Evolutionary conservation across 2,888 invertebrate species (phyloP).

Genomic region (Cephus nigrinus): DNA sequence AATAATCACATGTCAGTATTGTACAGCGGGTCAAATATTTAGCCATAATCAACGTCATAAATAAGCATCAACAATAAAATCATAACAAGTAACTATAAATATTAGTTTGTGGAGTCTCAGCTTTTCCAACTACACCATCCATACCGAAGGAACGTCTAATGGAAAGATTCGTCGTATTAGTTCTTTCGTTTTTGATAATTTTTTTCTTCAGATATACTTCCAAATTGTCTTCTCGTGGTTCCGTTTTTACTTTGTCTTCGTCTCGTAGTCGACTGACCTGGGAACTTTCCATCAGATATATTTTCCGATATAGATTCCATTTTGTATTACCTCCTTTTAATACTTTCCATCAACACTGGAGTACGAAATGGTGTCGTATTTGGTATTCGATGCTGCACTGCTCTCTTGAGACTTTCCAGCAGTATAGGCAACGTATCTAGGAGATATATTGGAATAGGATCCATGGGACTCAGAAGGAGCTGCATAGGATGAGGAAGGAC

Average conservation of each 20-base stretch:
- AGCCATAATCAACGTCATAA: conserved; percentile 33
- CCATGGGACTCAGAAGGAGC: conserved; percentile 43
- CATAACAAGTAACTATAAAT: not conserved
- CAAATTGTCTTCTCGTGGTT: not conserved
- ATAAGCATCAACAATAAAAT: conserved; percentile 27
- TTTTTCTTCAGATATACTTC: not conserved
- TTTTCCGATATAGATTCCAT: not conserved
- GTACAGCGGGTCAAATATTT: conserved; percentile 21
- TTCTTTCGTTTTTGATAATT: not conserved
- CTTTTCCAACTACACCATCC: not conserved
- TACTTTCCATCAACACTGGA: conserved; percentile 55
- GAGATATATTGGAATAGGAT: conserved; percentile 49
- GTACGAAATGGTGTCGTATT: conserved; percentile 63
- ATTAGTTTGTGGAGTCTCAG: not conserved
- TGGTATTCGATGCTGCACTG: conserved; percentile 33
- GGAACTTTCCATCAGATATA: not conserved
- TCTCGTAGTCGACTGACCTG: not conserved
- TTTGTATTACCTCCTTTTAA: conserved; percentile 20
- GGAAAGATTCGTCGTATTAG: not conserved
- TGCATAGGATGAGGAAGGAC: conserved; percentile 42
- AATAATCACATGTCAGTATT: conserved; percentile 33
- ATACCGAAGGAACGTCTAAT: not conserved
- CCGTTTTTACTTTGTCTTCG: not conserved
- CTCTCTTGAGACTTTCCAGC: conserved; percentile 39
- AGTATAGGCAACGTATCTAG: conserved; percentile 48